Evolutionary conservation across 2,797 vertebrate species (phyloP).

Genomic region (Enteromius treurensis): DNA sequence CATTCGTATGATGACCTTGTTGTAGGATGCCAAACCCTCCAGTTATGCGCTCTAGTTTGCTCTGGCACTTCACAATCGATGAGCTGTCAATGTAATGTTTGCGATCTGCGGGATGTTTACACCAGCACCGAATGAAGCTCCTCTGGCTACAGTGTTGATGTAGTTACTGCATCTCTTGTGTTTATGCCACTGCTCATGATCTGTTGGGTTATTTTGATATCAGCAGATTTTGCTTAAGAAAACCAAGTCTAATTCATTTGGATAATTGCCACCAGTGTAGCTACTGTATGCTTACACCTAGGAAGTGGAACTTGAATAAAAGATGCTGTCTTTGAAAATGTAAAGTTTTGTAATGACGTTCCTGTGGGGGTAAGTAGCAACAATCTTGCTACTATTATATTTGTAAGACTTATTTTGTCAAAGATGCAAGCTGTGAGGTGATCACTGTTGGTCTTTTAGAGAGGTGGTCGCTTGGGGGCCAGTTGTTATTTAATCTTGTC

Average conservation of each 20-base stretch:
- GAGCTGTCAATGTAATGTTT: slow-evolving; percentile 43
- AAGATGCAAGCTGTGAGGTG: background rate
- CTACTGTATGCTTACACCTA: background rate
- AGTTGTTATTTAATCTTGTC: slow-evolving; percentile 17
- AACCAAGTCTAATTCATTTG: background rate
- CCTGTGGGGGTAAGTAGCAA: background rate
- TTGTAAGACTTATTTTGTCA: background rate
- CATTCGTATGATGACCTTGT: slow-evolving; percentile 37
- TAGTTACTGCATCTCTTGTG: background rate
- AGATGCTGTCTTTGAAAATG: background rate
- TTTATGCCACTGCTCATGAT: slow-evolving; percentile 2
- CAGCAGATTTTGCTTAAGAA: background rate
- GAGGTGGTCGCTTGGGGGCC: background rate
- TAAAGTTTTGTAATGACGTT: background rate
- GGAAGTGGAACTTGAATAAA: background rate
- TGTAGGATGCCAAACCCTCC: slow-evolving; percentile 38
- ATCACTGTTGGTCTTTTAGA: background rate
- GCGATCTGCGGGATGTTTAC: slow-evolving; percentile 20
- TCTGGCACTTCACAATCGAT: slow-evolving; percentile 24
- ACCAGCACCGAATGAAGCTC: slow-evolving; percentile 9
- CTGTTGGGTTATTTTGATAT: background rate
- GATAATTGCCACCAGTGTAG: background rate
- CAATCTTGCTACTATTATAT: background rate
- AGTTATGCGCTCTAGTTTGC: slow-evolving; percentile 18
- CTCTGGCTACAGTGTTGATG: slow-evolving; percentile 4